Conservation (phyloP, 1,140 invertebrate species). For the Leguminivora glycinivorella region DNA sequence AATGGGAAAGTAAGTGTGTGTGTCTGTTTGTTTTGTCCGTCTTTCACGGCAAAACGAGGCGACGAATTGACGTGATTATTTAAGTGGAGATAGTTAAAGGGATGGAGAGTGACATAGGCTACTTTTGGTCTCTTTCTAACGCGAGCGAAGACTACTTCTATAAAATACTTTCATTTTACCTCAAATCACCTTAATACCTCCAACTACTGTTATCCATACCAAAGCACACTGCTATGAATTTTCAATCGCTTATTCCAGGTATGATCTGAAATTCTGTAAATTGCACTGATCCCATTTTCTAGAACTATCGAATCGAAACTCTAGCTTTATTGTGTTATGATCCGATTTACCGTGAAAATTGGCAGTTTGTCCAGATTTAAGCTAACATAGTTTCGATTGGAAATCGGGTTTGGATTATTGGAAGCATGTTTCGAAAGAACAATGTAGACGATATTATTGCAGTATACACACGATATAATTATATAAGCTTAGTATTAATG, state of each 20-base stretch:
- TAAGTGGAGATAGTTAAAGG: too few species aligned
- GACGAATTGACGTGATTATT: too few species aligned
- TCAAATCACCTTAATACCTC: background rate
- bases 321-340: background rate
- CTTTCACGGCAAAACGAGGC: too few species aligned
- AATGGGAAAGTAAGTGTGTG: too few species aligned
- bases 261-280: conserved; percentile 10
- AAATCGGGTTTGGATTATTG: background rate
- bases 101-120: too few species aligned
- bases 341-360: background rate
- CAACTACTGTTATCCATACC: background rate
- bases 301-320: background rate
- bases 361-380: background rate
- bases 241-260: conserved; percentile 23
- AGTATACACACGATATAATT: background rate
- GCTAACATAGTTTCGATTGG: background rate
- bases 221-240: conserved; percentile 13
- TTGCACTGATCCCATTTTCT: background rate
- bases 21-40: too few species aligned
- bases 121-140: too few species aligned
- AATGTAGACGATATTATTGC: background rate
- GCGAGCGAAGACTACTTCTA: background rate
- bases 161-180: background rate
- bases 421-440: background rate
- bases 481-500: background rate